Evolutionary conservation across 2,797 vertebrate genomes (phyloP).

Genomic region (Characodon lateralis): DNA sequence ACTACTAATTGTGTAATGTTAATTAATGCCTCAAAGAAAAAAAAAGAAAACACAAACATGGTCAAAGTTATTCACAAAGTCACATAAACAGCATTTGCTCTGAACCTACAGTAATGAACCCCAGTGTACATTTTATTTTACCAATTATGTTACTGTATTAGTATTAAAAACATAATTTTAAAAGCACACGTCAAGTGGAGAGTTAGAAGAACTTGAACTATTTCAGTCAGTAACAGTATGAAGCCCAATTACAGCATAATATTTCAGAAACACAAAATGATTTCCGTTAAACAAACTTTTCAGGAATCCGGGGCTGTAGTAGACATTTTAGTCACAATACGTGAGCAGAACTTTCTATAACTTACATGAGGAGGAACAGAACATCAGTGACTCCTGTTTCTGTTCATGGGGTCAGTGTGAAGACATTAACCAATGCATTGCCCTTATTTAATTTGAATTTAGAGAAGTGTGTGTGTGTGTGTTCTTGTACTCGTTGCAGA

Average conservation of each 20-base stretch:
- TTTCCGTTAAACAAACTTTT: background rate
- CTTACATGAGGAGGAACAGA: background rate
- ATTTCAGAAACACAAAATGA: background rate
- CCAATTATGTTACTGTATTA: background rate
- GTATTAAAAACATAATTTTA: background rate
- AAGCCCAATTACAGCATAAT: background rate
- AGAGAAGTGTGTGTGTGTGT: background rate
- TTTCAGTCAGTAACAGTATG: background rate
- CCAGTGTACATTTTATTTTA: background rate
- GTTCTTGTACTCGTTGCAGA: too few species aligned
- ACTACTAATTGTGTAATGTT: too few species aligned
- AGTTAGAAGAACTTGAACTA: background rate
- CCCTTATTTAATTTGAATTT: background rate
- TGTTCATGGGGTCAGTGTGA: background rate
- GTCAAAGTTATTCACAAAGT: too few species aligned
- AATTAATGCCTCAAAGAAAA: background rate
- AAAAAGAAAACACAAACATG: too few species aligned
- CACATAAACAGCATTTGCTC: background rate
- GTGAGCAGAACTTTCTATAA: background rate
- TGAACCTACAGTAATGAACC: background rate
- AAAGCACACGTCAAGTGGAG: background rate
- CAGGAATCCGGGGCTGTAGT: background rate
- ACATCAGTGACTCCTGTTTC: background rate
- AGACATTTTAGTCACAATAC: background rate
- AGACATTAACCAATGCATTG: background rate